These are phyloP conservation scores for Nansenia antarctica DNA, from an alignment of 2,113 vertebrate species.

Conservation along the genomic window DNA sequence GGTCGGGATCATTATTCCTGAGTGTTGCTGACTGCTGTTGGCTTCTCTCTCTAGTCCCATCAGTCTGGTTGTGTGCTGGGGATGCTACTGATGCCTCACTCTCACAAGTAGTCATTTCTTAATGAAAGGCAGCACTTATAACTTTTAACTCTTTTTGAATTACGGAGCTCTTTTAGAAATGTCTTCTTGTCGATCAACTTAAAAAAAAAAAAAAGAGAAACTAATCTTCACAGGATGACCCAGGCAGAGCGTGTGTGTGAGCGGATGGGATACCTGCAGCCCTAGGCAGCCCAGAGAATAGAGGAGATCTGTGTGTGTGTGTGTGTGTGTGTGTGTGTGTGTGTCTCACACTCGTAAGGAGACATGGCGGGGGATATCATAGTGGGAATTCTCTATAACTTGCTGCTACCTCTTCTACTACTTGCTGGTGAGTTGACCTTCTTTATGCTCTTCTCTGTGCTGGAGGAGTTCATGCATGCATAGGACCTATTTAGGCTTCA, in stretches of 20 bases:
- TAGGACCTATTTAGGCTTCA: background rate
- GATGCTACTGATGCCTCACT: too few species aligned
- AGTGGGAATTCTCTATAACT: conserved; percentile 67
- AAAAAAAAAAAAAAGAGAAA: background rate
- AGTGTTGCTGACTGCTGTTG: background rate
- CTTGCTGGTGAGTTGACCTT: conserved; percentile 65
- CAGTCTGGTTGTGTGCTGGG: too few species aligned
- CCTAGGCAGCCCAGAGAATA: conserved; percentile 12
- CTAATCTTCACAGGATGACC: background rate
- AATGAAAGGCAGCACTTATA: too few species aligned
- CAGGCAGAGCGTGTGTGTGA: conserved; percentile 38
- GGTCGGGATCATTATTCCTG: background rate
- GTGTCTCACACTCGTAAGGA: conserved; percentile 27
- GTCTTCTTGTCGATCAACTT: too few species aligned
- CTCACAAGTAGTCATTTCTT: too few species aligned
- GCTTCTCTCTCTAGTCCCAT: background rate
- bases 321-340: background rate
- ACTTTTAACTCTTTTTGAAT: too few species aligned
- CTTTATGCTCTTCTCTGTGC: background rate
- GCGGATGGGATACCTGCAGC: conserved; percentile 34
- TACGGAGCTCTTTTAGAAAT: too few species aligned
- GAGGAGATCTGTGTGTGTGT: conserved; percentile 11
- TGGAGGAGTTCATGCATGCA: background rate
- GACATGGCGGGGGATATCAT: conserved; percentile 58
- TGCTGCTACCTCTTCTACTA: conserved; percentile 65